Evolutionary conservation across 2,888 invertebrate genomes (phyloP), one percentile per base, ranked within the genome.

Genomic region (Papilio elwesi): DNA sequence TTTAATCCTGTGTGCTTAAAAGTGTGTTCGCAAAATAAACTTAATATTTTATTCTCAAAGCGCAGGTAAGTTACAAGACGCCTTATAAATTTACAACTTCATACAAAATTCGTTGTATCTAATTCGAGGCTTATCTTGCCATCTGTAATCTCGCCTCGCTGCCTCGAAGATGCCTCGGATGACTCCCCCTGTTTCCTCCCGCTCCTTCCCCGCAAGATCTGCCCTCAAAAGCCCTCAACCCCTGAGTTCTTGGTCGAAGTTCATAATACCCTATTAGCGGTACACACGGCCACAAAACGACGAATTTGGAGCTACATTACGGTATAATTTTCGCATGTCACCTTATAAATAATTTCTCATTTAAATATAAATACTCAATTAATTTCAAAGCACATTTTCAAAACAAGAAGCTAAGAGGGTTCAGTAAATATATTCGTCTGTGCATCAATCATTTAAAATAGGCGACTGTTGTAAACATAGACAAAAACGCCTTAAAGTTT

Each of bases 121-220:
- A 92, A 92, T 92, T 92, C 90, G 84, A 84, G 87, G 92, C 89
- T 93, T 93, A 92, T 91, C 93, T 87, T 91, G 91, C 89, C 93
- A 92, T 92, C 91, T 90, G 88, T 92, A 92, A 92, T 92, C 92
- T 91, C 81, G 80, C 82, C 4, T 1, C 80, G 83, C 85, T 83
- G 80, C 80, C 81, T 80, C 82, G 82, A 82, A 88, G 87, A 86
- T 90, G 87, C 87, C 88, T 90, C 87, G 83, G 86, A 89, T 88
- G 85, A 87, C 82, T 80, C 83, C 78, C 78, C 51, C 77, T 78
- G 74, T 11, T 0, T 77, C 70, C 80, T 76, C 77, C 66, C 75
- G 78, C 75, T 71, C 75, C 49, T 77, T 78, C 74, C 77, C 78
- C 77, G 75, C 73, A 73, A 76, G 76, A 78, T 80, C 78, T 74